phyloP scores from a whole-genome alignment of 2,113 vertebrate genomes.

The Ciconia stormi region DNA sequence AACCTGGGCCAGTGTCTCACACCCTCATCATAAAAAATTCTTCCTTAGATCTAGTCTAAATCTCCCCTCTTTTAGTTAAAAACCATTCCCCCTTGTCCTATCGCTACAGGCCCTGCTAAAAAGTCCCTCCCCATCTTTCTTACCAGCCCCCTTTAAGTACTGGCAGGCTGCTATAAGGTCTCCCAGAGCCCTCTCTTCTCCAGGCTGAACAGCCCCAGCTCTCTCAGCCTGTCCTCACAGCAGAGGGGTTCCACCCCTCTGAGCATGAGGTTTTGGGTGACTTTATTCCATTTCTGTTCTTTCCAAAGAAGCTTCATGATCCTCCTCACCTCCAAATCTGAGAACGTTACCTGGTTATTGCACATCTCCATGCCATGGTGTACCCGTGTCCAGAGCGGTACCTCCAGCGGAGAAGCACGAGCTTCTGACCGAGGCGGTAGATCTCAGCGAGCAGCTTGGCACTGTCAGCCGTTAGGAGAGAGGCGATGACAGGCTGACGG shows the following conservation, averaged over 20 bases:
- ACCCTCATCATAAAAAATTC: no score
- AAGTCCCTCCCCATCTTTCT: neutral
- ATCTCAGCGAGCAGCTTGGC: neutral
- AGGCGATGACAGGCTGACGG: neutral
- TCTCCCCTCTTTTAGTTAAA: no score
- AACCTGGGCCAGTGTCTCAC: no score
- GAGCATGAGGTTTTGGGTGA: neutral
- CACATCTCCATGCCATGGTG: neutral
- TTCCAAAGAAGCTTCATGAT: neutral
- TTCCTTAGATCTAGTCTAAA: neutral
- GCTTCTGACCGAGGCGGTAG: neutral
- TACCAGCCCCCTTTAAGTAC: neutral
- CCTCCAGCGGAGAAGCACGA: accelerated
- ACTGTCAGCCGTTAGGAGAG: neutral
- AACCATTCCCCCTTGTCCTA: no score
- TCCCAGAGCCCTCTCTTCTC: neutral
- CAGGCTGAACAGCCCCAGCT: neutral
- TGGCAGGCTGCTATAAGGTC: neutral
- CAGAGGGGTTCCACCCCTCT: neutral
- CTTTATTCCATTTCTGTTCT: neutral
- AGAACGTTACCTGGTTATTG: accelerated
- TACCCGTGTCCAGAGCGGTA: accelerated
- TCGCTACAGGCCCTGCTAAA: neutral
- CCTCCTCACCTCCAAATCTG: neutral
- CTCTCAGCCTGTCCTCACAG: neutral